Conservation (phyloP, 2,113 vertebrate genomes). For the Aepyceros melampus region DNA sequence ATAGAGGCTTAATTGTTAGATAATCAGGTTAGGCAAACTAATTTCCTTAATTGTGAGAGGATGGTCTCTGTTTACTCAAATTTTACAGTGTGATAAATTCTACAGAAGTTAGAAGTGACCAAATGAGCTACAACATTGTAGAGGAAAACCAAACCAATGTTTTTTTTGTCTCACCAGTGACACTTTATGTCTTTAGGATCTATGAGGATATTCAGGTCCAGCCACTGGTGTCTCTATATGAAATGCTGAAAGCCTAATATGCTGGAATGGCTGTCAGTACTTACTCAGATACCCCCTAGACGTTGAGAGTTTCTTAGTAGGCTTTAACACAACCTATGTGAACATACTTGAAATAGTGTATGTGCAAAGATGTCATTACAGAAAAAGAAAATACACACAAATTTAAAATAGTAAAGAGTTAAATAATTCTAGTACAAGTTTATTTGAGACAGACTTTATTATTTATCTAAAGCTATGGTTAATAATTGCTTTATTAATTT, state of each 20-base stretch:
- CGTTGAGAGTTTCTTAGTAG: neutral
- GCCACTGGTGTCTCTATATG: neutral
- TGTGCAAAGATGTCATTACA: neutral
- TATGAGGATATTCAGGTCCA: neutral
- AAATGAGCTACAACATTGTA: neutral
- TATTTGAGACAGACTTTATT: neutral
- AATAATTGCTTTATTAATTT: neutral
- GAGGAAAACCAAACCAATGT: neutral
- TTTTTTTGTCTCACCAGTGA: neutral
- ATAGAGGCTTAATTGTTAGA: neutral
- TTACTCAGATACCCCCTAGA: neutral
- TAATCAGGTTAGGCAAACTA: neutral
- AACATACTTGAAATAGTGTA: neutral
- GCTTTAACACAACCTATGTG: neutral
- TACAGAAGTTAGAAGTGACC: neutral
- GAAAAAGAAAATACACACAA: neutral
- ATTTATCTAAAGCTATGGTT: slow-evolving; percentile 10
- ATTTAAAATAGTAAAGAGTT: neutral
- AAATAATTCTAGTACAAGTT: neutral
- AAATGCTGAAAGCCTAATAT: neutral
- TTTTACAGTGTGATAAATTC: neutral
- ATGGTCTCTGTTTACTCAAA: neutral
- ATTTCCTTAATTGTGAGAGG: neutral
- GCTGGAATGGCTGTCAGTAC: neutral
- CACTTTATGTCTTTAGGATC: neutral